Percentiles rank a stretch among this genome's conserved stretches.
phyloP scores from a whole-genome alignment of 2,113 vertebrate species.

The Laticauda colubrina region DNA sequence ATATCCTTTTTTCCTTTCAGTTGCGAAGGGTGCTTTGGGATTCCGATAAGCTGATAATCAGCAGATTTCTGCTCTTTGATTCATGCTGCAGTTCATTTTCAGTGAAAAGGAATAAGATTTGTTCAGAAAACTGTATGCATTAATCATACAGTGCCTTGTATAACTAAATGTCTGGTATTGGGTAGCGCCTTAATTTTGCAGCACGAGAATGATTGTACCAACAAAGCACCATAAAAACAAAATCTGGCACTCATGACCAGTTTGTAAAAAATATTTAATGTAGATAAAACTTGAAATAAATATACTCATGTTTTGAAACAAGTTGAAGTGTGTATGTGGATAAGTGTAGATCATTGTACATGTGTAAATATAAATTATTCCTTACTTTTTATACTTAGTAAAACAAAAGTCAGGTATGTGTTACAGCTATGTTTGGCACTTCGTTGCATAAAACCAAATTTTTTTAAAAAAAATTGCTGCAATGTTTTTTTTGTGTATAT shows the following conservation, averaged over 20 bases:
- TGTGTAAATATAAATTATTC: constrained; percentile 67
- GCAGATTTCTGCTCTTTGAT: constrained; percentile 55
- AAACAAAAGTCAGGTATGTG: constrained; percentile 61
- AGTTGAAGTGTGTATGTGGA: constrained; percentile 46
- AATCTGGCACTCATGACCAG: constrained; percentile 65
- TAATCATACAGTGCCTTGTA: constrained; percentile 51
- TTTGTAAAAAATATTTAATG: constrained; percentile 60
- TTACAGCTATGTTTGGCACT: constrained; percentile 64
- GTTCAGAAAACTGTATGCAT: constrained; percentile 9
- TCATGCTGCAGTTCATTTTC: constrained; percentile 54
- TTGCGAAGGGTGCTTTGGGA: constrained; percentile 57
- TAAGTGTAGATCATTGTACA: constrained; percentile 40
- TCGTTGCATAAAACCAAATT: constrained; percentile 64
- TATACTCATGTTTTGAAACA: constrained; percentile 66
- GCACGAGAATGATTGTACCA: constrained; percentile 70
- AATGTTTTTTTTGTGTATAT: constrained; percentile 67
- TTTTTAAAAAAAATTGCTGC: constrained; percentile 56
- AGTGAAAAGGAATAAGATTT: constrained; percentile 59
- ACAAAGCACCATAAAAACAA: constrained; percentile 47
- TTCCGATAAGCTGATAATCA: constrained; percentile 48
- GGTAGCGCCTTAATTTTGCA: constrained; percentile 69
- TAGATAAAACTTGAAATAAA: constrained; percentile 69
- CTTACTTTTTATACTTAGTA: constrained; percentile 67
- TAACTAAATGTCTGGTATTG: constrained; percentile 61
- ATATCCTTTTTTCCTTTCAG: constrained; percentile 47